Evolutionary conservation across 2,797 vertebrate species (phyloP).

Genomic region (Muscicapa striata): DNA sequence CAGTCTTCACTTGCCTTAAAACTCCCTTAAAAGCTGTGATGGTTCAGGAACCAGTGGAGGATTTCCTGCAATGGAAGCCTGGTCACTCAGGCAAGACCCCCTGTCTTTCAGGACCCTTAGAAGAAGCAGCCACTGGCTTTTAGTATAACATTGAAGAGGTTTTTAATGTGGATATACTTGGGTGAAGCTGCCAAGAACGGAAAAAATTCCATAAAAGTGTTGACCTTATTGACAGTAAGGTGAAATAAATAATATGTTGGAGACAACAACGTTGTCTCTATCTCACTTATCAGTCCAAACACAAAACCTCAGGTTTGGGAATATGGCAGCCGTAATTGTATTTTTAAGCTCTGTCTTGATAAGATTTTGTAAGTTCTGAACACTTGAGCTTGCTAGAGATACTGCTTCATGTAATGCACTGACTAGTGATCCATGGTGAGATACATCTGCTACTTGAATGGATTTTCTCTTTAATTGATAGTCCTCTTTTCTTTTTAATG

Average conservation of each 20-base stretch:
- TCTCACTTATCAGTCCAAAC: not conserved
- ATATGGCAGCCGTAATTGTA: fast-evolving
- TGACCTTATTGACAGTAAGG: not conserved
- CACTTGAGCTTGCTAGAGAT: not conserved
- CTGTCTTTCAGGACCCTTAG: not conserved
- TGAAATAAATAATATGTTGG: not conserved
- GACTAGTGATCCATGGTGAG: not conserved
- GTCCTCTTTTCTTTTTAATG: not conserved
- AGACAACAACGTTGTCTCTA: not conserved
- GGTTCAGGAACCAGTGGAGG: not conserved
- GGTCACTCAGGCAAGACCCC: not conserved
- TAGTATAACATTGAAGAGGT: not conserved
- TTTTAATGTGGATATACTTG: not conserved
- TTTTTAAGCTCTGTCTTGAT: not conserved
- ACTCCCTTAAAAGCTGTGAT: not conserved
- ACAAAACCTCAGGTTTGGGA: not conserved
- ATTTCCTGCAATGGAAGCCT: not conserved
- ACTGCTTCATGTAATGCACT: not conserved
- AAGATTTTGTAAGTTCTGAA: not conserved
- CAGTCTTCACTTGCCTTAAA: not conserved
- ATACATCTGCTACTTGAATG: not conserved
- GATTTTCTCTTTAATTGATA: not conserved
- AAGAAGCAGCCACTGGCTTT: not conserved
- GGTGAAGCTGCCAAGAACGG: not conserved
- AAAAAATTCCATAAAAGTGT: not conserved